These are phyloP conservation scores for Drosophila nigricruria DNA, from an alignment of 2,888 invertebrate species.

Conservation along the genomic window DNA sequence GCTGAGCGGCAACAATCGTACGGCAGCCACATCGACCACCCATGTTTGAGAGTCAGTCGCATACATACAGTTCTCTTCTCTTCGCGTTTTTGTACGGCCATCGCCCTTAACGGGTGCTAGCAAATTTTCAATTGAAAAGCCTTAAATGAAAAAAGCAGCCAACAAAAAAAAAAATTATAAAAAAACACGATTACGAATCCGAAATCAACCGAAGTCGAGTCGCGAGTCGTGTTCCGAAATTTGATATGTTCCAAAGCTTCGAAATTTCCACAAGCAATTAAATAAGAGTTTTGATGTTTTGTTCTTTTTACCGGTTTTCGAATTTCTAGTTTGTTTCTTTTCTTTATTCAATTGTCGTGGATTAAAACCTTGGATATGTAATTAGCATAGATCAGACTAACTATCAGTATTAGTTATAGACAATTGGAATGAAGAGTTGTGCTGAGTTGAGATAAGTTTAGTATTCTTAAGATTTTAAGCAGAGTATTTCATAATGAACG, in stretches of 20 bases:
- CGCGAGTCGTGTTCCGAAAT: conserved; percentile 28
- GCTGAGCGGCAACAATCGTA: neutral
- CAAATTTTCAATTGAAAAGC: conserved; percentile 3
- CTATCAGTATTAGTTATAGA: too few species aligned
- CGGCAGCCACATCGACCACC: conserved; percentile 21
- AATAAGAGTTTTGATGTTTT: conserved; percentile 36
- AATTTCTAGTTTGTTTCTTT: conserved; percentile 1
- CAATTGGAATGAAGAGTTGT: too few species aligned
- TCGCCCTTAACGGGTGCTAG: neutral
- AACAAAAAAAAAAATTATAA: neutral
- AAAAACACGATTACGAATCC: neutral
- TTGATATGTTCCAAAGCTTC: conserved; percentile 34
- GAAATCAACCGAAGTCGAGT: conserved; percentile 1
- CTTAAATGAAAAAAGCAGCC: neutral
- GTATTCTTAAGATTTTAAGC: too few species aligned
- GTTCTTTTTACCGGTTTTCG: conserved; percentile 39
- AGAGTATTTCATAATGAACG: too few species aligned
- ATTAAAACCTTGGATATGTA: neutral
- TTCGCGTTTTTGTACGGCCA: conserved; percentile 23
- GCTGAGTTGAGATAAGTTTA: too few species aligned
- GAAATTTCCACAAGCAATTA: conserved; percentile 36
- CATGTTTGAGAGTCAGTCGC: conserved; percentile 16
- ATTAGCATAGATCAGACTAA: too few species aligned
- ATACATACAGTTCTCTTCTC: conserved; percentile 16
- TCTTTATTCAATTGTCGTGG: neutral